Evolutionary conservation across 2,888 invertebrate genomes (phyloP).

Genomic region (Amphimallon solstitiale): DNA sequence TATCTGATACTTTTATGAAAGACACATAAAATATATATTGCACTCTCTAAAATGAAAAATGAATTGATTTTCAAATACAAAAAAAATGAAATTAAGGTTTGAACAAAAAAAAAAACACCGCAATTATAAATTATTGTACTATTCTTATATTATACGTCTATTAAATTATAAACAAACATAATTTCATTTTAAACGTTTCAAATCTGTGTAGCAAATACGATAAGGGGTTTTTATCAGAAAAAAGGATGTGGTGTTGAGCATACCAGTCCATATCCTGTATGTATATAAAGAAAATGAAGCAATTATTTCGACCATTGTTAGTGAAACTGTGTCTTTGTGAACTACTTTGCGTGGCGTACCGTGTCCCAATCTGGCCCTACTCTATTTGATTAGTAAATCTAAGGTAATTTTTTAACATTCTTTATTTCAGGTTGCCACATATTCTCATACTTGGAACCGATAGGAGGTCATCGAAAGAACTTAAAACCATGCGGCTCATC

Average conservation of each 20-base stretch:
- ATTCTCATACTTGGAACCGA: not conserved
- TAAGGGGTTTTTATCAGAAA: conserved; percentile 14
- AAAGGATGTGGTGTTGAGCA: conserved; percentile 25
- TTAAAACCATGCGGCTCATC: conserved; percentile 64
- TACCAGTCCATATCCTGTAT: conserved; percentile 15
- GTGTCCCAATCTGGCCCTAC: too few relatives aligned
- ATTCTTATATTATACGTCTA: too few relatives aligned
- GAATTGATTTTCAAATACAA: too few relatives aligned
- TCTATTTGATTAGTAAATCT: not conserved
- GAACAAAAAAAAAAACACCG: too few relatives aligned
- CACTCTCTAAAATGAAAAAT: too few relatives aligned
- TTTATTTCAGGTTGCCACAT: not conserved
- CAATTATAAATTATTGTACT: too few relatives aligned
- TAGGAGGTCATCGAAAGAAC: not conserved
- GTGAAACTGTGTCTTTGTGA: conserved; percentile 14
- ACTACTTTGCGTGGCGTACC: too few relatives aligned
- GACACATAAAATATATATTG: too few relatives aligned
- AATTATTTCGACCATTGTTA: not conserved
- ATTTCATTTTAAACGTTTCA: too few relatives aligned
- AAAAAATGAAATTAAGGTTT: too few relatives aligned
- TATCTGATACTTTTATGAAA: too few relatives aligned
- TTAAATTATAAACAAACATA: too few relatives aligned
- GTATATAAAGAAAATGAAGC: conserved; percentile 20
- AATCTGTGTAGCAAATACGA: not conserved
- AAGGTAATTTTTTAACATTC: not conserved